Percentiles rank a stretch among this genome's conserved stretches.
Conservation (phyloP, 2,113 vertebrate species). For the Protobothrops flavoviridis region DNA sequence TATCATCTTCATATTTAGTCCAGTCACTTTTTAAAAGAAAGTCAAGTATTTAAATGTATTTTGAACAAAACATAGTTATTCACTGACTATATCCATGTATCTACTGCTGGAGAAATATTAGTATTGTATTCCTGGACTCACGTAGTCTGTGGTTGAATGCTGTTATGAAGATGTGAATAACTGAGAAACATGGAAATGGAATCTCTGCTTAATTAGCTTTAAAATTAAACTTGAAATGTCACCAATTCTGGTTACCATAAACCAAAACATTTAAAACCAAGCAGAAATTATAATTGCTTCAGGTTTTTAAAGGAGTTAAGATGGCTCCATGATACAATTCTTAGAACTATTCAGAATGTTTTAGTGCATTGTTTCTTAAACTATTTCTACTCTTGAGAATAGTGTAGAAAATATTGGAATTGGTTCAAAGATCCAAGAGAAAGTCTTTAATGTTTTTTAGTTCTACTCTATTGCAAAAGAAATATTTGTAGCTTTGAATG, state of each 20-base stretch:
- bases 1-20: background rate
- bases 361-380: background rate
- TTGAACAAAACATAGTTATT: background rate
- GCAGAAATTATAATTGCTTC: background rate
- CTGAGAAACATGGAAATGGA: background rate
- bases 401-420: background rate
- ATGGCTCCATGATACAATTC: background rate
- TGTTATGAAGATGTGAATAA: background rate
- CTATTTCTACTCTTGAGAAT: background rate
- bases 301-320: background rate
- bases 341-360: background rate
- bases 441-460: background rate
- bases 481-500: background rate
- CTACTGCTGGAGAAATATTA: background rate
- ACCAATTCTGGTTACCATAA: background rate
- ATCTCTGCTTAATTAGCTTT: background rate
- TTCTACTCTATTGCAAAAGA: background rate
- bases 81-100: background rate
- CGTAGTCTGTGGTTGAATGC: background rate
- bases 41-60: background rate
- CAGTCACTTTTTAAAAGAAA: background rate
- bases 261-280: background rate
- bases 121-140: background rate
- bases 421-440: background rate
- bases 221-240: background rate